Percentiles rank a stretch among this genome's conserved stretches.
Conservation (phyloP, 2,797 vertebrate genomes). For the Chaenodraco wilsoni region DNA sequence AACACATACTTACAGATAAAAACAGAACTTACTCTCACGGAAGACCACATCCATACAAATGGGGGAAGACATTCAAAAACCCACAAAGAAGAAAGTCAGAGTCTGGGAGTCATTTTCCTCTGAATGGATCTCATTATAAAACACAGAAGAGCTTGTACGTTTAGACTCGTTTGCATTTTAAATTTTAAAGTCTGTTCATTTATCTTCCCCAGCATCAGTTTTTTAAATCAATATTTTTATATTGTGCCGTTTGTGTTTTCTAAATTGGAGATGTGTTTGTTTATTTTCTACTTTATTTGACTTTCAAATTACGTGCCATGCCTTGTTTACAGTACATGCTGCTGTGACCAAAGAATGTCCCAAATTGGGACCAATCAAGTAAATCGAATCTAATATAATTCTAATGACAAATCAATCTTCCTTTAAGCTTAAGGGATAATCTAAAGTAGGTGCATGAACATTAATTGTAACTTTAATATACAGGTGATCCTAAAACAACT, state of each 20-base stretch:
- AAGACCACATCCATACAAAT: constrained; percentile 15
- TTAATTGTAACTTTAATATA: too few relatives aligned
- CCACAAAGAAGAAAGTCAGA: constrained; percentile 8
- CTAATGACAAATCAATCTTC: constrained; percentile 55
- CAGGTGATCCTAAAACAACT: constrained; percentile 14
- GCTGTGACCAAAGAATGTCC: too few relatives aligned
- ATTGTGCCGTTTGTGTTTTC: too few relatives aligned
- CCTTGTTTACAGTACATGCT: too few relatives aligned
- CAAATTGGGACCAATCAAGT: too few relatives aligned
- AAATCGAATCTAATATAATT: background rate
- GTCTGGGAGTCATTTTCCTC: constrained; percentile 34
- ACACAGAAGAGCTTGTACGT: constrained; percentile 39
- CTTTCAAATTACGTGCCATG: too few relatives aligned
- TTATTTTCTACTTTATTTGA: too few relatives aligned
- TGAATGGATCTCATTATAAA: constrained; percentile 56
- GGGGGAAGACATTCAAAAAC: background rate
- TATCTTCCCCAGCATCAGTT: constrained; percentile 23
- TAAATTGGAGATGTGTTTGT: too few relatives aligned
- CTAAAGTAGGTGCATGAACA: constrained; percentile 29
- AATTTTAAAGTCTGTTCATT: constrained; percentile 48
- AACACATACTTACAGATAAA: constrained; percentile 20
- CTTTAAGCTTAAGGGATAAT: constrained; percentile 32
- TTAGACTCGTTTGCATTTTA: constrained; percentile 61
- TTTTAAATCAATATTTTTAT: too few relatives aligned
- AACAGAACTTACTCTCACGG: constrained; percentile 15